Evolutionary conservation across 2,797 vertebrate genomes (phyloP).

Genomic region (Myotis pilosus): DNA sequence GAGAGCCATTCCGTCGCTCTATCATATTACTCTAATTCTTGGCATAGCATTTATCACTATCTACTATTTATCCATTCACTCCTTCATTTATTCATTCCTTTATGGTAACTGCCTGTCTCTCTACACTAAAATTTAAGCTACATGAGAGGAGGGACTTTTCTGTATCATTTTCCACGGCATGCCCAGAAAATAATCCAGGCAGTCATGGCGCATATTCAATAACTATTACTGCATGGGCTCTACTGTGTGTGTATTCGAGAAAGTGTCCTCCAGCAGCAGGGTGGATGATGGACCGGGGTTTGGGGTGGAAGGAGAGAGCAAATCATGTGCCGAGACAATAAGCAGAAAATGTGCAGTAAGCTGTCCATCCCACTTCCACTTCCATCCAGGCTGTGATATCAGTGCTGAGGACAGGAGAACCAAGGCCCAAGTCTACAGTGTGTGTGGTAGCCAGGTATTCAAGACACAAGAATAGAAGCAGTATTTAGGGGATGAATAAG

Average conservation of each 20-base stretch:
- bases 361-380: accelerated
- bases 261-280: neutral
- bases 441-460: accelerated
- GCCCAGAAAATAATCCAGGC: neutral
- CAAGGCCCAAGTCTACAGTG: neutral
- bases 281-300: too few species aligned
- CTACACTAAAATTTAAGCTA: neutral
- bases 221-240: neutral
- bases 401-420: neutral
- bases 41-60: accelerated
- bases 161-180: accelerated
- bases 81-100: too few species aligned
- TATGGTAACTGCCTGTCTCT: neutral
- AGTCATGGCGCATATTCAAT: accelerated
- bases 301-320: neutral
- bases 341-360: accelerated
- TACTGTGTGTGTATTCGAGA: too few species aligned
- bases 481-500: neutral
- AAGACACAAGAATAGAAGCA: accelerated
- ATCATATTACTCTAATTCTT: neutral
- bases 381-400: too few species aligned
- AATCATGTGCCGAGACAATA: neutral
- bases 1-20: accelerated
- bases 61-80: neutral
- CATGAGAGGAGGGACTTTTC: neutral